A percentile compares a stretch with the other conserved stretches of the same genome.
These are phyloP conservation scores for Hanleya hanleyi DNA, from an alignment of 2,888 invertebrate species.

Conservation along the genomic window DNA sequence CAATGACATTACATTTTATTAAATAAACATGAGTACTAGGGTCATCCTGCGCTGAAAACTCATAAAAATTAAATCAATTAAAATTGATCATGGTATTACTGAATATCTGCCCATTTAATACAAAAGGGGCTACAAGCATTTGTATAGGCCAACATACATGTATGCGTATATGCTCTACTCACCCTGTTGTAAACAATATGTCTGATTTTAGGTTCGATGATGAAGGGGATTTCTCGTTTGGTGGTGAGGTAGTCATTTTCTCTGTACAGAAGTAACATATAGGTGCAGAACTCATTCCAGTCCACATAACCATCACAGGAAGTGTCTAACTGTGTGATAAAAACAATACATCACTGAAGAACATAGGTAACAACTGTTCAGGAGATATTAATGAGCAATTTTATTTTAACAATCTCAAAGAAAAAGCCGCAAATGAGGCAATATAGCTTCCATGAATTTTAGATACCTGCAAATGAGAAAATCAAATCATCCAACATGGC, in stretches of 20 bases:
- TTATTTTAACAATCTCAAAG: too few relatives aligned
- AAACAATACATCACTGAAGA: too few relatives aligned
- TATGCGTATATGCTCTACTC: conserved; percentile 29
- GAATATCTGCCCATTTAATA: not conserved
- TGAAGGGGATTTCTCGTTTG: conserved; percentile 67
- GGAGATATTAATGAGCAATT: too few relatives aligned
- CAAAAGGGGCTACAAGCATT: too few relatives aligned
- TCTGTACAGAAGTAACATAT: conserved; percentile 68
- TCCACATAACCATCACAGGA: conserved; percentile 71
- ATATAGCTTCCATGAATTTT: too few relatives aligned
- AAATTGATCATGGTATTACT: not conserved
- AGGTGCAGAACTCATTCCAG: conserved; percentile 73
- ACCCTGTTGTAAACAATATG: conserved; percentile 72
- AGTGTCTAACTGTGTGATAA: conserved; percentile 67
- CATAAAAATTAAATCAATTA: not conserved
- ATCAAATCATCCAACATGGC: too few relatives aligned
- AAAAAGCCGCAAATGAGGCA: too few relatives aligned
- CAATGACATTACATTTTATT: too few relatives aligned
- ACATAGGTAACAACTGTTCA: too few relatives aligned
- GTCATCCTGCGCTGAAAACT: not conserved
- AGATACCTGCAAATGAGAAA: too few relatives aligned
- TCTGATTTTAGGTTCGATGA: conserved; percentile 67
- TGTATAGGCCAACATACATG: conserved; percentile 4
- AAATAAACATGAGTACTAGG: too few relatives aligned
- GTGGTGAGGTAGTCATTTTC: conserved; percentile 72